Conservation (phyloP, 2,797 vertebrate species). For the Acomys russatus region DNA sequence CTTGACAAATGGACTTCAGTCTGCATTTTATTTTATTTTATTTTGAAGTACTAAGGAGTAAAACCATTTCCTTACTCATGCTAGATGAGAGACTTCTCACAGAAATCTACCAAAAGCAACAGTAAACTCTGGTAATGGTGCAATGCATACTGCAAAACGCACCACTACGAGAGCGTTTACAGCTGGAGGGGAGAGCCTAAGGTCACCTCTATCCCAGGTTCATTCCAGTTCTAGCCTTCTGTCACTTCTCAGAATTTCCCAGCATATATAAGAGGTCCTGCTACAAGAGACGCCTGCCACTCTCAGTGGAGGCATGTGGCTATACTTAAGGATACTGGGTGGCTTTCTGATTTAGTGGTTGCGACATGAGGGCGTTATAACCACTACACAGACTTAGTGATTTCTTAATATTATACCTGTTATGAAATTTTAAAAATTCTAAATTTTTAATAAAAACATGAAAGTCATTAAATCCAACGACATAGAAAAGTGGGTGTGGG, state of each 20-base stretch:
- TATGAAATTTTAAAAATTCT: not conserved
- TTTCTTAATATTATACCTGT: conserved; percentile 22
- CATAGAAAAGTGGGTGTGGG: not conserved
- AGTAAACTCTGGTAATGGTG: not conserved
- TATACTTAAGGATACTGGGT: conserved; percentile 58
- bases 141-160: not conserved
- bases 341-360: conserved; percentile 62
- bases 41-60: not conserved
- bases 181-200: not conserved
- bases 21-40: not conserved
- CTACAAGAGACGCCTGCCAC: conserved; percentile 64
- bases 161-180: not conserved
- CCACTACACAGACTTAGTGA: not conserved
- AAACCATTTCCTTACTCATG: not conserved
- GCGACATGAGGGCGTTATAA: not conserved
- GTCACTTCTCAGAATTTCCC: conserved; percentile 67
- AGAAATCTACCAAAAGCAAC: not conserved
- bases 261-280: conserved; percentile 68
- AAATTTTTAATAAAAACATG: not conserved
- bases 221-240: conserved; percentile 60
- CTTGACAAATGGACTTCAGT: conserved; percentile 18
- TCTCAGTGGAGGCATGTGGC: conserved; percentile 56
- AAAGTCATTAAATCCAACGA: not conserved
- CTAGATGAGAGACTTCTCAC: not conserved
- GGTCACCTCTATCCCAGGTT: not conserved